Percentiles rank a stretch among this genome's conserved stretches.
Evolutionary conservation across 2,797 vertebrate genomes (phyloP).

Genomic region (Heteromormyrus szaboi): DNA sequence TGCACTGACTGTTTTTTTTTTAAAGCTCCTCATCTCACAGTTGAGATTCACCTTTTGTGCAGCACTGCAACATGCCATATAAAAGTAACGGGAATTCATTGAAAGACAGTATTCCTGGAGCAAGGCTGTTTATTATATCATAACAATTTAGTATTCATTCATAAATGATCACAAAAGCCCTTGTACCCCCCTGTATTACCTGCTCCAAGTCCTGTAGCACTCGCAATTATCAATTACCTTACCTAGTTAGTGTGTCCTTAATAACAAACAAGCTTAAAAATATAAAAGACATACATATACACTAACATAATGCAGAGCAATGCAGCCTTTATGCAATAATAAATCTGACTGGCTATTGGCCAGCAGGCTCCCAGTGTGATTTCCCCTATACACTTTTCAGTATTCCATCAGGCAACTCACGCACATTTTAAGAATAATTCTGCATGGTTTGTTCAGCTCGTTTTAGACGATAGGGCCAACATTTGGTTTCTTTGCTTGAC

Average conservation of each 20-base stretch:
- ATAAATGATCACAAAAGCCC: slow-evolving; percentile 62
- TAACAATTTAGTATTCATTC: slow-evolving; percentile 66
- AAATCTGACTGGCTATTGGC: slow-evolving; percentile 31
- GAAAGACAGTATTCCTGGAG: slow-evolving; percentile 45
- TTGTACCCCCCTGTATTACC: slow-evolving; percentile 51
- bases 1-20: neutral
- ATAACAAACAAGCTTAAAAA: slow-evolving; percentile 50
- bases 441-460: neutral
- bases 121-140: slow-evolving; percentile 56
- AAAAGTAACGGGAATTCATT: neutral
- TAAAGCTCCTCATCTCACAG: neutral
- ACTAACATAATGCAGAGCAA: slow-evolving; percentile 23
- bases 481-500: neutral
- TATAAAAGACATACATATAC: neutral
- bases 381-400: slow-evolving; percentile 22
- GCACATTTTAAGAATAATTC: slow-evolving; percentile 21
- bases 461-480: neutral
- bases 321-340: slow-evolving; percentile 52
- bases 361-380: slow-evolving; percentile 43
- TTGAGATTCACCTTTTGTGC: neutral
- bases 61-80: neutral
- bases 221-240: slow-evolving; percentile 57
- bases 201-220: slow-evolving; percentile 41
- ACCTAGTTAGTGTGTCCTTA: slow-evolving; percentile 53
- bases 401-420: slow-evolving; percentile 7